Evolutionary conservation across 2,113 vertebrate genomes (phyloP).

Genomic region (Etheostoma cragini): DNA sequence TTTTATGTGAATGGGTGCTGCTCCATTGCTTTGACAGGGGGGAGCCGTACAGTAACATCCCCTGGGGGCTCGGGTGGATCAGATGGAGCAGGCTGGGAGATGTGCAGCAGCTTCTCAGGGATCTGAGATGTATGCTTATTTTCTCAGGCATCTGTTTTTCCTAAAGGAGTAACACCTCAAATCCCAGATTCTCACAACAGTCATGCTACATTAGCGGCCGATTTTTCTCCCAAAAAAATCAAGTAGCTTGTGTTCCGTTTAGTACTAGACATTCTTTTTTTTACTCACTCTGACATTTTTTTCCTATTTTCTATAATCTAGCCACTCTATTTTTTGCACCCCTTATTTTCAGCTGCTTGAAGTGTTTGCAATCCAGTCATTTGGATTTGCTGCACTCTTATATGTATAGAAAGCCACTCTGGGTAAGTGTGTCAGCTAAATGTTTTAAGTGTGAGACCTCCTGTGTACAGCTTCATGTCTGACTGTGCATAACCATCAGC

Average conservation of each 20-base stretch:
- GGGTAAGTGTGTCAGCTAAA: conserved; percentile 46
- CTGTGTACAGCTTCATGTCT: conserved; percentile 23
- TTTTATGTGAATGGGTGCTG: conserved; percentile 66
- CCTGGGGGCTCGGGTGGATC: conserved; percentile 44
- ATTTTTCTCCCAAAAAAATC: conserved; percentile 28
- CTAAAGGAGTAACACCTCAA: conserved; percentile 23
- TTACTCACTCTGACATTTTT: not conserved
- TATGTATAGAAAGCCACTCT: conserved; percentile 26
- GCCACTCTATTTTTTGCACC: conserved; percentile 4
- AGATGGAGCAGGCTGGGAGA: conserved; percentile 58
- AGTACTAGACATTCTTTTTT: not conserved
- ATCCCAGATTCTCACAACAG: conserved; percentile 8
- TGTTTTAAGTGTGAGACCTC: conserved; percentile 47
- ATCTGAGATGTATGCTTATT: conserved; percentile 44
- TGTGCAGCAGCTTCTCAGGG: conserved; percentile 43
- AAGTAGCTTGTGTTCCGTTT: not conserved
- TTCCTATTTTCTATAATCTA: not conserved
- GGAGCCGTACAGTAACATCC: conserved; percentile 41
- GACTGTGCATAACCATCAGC: conserved; percentile 28
- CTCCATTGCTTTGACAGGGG: conserved; percentile 54
- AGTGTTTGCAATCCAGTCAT: conserved; percentile 32
- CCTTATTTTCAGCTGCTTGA: conserved; percentile 5
- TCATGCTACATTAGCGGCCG: conserved; percentile 24
- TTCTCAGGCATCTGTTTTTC: conserved; percentile 38
- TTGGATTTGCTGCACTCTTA: conserved; percentile 3